phyloP scores from a whole-genome alignment of 2,113 vertebrate genomes.

The Amphilophus citrinellus region DNA sequence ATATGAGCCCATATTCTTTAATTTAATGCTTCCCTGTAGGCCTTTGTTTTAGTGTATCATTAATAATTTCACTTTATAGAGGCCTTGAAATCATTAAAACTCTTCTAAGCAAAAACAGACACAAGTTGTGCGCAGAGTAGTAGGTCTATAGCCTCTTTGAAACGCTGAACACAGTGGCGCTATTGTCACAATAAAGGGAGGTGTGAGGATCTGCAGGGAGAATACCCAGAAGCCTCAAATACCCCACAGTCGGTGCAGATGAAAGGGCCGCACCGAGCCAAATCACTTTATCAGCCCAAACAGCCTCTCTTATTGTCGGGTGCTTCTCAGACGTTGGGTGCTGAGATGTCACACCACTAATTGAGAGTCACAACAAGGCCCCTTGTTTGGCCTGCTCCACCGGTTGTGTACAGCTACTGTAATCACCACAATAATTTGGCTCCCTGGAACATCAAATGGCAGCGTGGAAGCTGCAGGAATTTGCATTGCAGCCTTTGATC shows the following conservation, averaged over 20 bases:
- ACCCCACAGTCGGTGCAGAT: conserved; percentile 65
- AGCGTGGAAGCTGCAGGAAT: conserved; percentile 73
- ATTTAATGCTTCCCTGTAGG: neutral
- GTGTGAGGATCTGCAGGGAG: conserved; percentile 62
- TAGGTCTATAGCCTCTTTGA: conserved; percentile 30
- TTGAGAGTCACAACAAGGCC: conserved; percentile 74
- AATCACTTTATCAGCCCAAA: conserved; percentile 78
- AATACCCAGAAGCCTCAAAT: conserved; percentile 70
- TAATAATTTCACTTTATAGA: neutral
- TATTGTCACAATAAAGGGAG: conserved; percentile 67
- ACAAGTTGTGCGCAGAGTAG: conserved; percentile 18
- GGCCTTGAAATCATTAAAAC: neutral
- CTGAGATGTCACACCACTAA: conserved; percentile 78
- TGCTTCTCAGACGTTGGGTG: conserved; percentile 67
- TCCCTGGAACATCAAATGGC: conserved; percentile 78
- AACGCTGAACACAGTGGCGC: conserved; percentile 58
- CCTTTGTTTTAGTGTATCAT: neutral
- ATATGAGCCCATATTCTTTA: neutral
- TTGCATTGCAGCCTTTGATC: conserved; percentile 79
- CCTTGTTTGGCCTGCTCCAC: conserved; percentile 65
- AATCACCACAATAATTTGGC: conserved; percentile 77
- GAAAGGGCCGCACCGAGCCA: conserved; percentile 70
- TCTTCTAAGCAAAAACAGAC: neutral
- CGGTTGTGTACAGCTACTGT: conserved; percentile 68
- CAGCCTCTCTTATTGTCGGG: conserved; percentile 71